Percentiles rank a stretch among this genome's conserved stretches.
Evolutionary conservation across 2,113 vertebrate genomes (phyloP).

Genomic region (Calypte anna): DNA sequence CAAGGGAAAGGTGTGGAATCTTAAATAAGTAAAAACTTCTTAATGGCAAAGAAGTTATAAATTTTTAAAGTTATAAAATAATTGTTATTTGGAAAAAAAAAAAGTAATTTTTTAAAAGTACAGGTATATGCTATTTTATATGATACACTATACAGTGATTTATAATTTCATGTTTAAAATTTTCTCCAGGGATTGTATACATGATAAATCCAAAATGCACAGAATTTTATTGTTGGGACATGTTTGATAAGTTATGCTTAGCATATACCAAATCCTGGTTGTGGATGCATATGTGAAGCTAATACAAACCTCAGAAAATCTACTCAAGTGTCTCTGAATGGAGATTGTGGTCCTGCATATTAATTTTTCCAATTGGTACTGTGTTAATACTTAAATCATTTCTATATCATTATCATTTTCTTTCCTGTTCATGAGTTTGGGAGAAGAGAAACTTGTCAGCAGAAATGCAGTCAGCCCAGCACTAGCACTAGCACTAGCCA

Average conservation of each 20-base stretch:
- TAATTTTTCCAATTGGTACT: neutral
- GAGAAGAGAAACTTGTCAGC: neutral
- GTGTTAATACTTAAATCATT: neutral
- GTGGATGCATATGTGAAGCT: neutral
- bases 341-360: neutral
- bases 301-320: neutral
- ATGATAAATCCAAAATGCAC: neutral
- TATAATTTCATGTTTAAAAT: neutral
- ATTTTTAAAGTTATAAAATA: neutral
- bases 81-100: neutral
- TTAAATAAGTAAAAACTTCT: neutral
- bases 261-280: neutral
- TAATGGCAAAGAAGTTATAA: neutral
- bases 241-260: neutral
- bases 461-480: neutral
- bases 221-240: neutral
- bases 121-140: neutral
- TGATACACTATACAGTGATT: neutral
- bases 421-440: neutral
- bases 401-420: neutral
- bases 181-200: neutral
- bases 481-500: neutral
- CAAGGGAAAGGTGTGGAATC: neutral
- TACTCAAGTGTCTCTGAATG: neutral
- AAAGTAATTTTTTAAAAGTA: neutral